phyloP scores from a whole-genome alignment of 1,140 invertebrate species.

The Bombus soroeensis region DNA sequence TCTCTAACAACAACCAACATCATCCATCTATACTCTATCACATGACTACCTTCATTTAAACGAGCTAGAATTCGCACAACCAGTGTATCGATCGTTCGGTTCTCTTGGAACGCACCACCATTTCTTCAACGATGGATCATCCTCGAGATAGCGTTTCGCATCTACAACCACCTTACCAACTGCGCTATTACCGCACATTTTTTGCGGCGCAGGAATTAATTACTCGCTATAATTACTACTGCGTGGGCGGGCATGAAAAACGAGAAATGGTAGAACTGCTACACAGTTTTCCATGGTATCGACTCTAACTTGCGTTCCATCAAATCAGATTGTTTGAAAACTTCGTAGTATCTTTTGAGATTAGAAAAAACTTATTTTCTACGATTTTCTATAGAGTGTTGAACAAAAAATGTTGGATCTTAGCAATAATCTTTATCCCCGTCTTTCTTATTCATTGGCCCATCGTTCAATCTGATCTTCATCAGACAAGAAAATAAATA shows the following conservation, averaged over 20 bases:
- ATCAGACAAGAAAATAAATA: too few relatives aligned
- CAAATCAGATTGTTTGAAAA: neutral
- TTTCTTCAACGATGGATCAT: conserved; percentile 3
- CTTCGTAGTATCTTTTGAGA: too few relatives aligned
- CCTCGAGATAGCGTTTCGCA: neutral
- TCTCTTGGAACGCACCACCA: neutral
- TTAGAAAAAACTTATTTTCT: too few relatives aligned
- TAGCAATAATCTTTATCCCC: too few relatives aligned
- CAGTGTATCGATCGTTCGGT: neutral
- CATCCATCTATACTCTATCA: neutral
- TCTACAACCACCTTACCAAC: neutral
- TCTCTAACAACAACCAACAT: neutral
- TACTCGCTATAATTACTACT: neutral
- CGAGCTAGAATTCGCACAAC: neutral
- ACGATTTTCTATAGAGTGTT: too few relatives aligned
- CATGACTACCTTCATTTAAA: neutral
- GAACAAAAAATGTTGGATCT: too few relatives aligned
- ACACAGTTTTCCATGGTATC: neutral
- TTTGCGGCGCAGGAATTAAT: neutral
- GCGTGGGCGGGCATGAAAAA: neutral
- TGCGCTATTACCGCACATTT: neutral
- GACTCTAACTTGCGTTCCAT: neutral
- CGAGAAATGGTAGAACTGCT: neutral
- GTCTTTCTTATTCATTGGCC: too few relatives aligned
- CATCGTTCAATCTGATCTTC: too few relatives aligned